A percentile compares a stretch with the other conserved stretches of the same genome.
Evolutionary conservation across 2,888 invertebrate genomes (phyloP).

Genomic region (Epiperipatus broadwayi): DNA sequence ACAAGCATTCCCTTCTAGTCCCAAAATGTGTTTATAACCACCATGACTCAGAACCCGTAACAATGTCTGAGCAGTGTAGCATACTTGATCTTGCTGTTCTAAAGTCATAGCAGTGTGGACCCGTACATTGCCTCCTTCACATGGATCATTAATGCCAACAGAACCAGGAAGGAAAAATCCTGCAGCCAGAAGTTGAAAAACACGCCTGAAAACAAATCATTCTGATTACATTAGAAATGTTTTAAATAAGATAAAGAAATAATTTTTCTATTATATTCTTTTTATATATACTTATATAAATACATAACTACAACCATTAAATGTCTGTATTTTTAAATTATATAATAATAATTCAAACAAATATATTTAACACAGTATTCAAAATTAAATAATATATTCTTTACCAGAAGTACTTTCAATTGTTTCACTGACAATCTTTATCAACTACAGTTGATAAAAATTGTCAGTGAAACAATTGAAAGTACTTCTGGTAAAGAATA

Average conservation of each 20-base stretch:
- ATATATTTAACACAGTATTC: too few relatives aligned
- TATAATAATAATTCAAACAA: neutral
- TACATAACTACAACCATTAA: too few relatives aligned
- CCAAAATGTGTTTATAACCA: conserved; percentile 66
- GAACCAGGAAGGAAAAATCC: conserved; percentile 86
- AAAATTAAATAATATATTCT: too few relatives aligned
- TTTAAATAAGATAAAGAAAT: neutral
- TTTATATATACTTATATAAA: neutral
- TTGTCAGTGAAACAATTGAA: too few relatives aligned
- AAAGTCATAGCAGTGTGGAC: conserved; percentile 75
- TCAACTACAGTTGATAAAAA: too few relatives aligned
- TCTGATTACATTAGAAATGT: conserved; percentile 10
- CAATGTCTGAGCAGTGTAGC: conserved; percentile 79
- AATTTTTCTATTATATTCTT: too few relatives aligned
- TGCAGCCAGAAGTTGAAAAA: conserved; percentile 72
- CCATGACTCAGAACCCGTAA: conserved; percentile 77
- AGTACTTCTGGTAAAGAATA: too few relatives aligned
- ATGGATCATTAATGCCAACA: conserved; percentile 64
- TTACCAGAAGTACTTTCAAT: too few relatives aligned
- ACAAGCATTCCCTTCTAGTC: conserved; percentile 41
- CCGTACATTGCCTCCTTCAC: conserved; percentile 67
- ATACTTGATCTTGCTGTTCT: conserved; percentile 69
- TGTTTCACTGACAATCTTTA: too few relatives aligned
- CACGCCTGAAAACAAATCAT: conserved; percentile 45
- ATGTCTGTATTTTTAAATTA: too few relatives aligned